A percentile compares a stretch with the other conserved stretches of the same genome.
These are phyloP conservation scores for Diadumene lineata DNA, from an alignment of 92 coral and sea anemone genomes.

Conservation along the genomic window DNA sequence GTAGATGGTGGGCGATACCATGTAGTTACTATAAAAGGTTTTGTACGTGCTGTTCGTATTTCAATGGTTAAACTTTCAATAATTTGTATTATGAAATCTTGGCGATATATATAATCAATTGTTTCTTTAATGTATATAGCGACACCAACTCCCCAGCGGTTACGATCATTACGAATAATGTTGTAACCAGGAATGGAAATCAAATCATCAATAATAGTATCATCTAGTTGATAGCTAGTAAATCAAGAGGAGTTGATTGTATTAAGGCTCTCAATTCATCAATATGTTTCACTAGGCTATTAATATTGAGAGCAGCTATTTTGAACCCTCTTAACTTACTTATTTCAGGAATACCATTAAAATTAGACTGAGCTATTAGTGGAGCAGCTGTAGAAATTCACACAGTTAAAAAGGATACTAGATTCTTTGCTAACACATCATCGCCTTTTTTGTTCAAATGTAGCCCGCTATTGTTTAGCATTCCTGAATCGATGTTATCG, in stretches of 20 bases:
- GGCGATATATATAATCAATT: no score
- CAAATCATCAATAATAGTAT: constrained; percentile 3
- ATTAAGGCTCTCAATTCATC: constrained; percentile 15
- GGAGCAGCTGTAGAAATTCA: constrained; percentile 5
- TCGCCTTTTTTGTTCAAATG: constrained; percentile 12
- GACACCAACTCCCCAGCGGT: constrained; percentile 41
- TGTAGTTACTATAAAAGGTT: no score
- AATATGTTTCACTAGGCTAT: constrained; percentile 6
- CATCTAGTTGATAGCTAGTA: constrained; percentile 38
- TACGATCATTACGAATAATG: constrained; percentile 29
- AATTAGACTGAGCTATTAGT: background rate
- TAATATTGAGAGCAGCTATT: constrained; percentile 25
- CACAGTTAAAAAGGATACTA: background rate
- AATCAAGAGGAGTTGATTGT: background rate
- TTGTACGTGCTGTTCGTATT: no score
- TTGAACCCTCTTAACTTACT: constrained; percentile 22
- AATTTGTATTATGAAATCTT: no score
- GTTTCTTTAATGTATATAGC: constrained; percentile 35
- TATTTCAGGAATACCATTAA: background rate
- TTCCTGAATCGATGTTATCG: background rate
- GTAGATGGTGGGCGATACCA: no score
- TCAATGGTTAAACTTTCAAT: no score
- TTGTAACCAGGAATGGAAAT: constrained; percentile 25
- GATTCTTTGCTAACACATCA: background rate
- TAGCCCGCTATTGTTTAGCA: constrained; percentile 4